These are phyloP conservation scores for Hypotaenidia okinawae DNA, from an alignment of 2,797 vertebrate genomes.

Conservation along the genomic window DNA sequence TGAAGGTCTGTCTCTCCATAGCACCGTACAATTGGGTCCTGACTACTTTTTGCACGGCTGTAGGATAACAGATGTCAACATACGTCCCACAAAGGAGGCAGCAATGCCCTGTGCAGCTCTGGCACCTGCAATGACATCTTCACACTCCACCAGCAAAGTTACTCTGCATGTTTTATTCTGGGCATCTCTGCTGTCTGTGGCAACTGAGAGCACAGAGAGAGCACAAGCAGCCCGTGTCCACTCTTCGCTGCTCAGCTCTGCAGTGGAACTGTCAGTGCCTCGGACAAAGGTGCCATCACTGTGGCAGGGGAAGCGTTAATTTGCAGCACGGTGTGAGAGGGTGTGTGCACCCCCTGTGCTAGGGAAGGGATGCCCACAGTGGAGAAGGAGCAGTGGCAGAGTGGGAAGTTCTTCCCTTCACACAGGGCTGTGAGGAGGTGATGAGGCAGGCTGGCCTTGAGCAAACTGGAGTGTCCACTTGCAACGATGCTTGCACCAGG, in stretches of 20 bases:
- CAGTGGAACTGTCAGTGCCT: accelerated
- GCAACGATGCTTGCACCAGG: background rate
- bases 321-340: accelerated
- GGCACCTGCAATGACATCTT: background rate
- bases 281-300: background rate
- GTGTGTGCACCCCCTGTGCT: accelerated
- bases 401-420: background rate
- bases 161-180: background rate
- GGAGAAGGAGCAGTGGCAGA: accelerated
- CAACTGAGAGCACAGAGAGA: background rate
- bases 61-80: accelerated
- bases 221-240: accelerated
- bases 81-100: background rate
- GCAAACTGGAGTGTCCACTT: background rate
- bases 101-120: background rate
- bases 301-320: background rate
- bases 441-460: background rate
- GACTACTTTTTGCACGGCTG: no score
- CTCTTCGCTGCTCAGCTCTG: background rate
- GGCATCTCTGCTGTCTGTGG: background rate
- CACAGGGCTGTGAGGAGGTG: background rate
- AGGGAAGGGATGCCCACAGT: accelerated
- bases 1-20: background rate
- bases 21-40: accelerated
- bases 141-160: no score